Evolutionary conservation across 2,113 vertebrate species (phyloP).

Genomic region (Canis aureus): DNA sequence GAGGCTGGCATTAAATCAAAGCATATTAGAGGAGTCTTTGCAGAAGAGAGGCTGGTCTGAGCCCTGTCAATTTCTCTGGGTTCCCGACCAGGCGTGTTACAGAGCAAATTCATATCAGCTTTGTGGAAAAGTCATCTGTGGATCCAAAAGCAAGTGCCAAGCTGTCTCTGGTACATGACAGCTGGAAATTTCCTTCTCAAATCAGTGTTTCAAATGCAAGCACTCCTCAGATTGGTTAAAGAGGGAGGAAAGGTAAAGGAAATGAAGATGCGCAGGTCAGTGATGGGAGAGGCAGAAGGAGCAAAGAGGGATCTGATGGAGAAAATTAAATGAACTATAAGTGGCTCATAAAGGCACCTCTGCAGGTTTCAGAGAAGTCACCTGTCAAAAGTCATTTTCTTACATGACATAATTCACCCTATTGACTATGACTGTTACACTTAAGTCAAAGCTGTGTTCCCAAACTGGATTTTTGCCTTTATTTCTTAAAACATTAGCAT

Average conservation of each 20-base stretch:
- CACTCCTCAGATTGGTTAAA: slow-evolving; percentile 35
- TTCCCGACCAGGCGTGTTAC: background rate
- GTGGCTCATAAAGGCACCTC: background rate
- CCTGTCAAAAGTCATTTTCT: slow-evolving; percentile 59
- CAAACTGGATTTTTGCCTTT: background rate
- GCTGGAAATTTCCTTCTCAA: slow-evolving; percentile 66
- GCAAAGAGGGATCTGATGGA: background rate
- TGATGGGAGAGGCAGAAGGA: background rate
- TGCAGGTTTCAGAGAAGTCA: slow-evolving; percentile 35
- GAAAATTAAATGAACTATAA: slow-evolving; percentile 48
- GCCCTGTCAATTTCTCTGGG: background rate
- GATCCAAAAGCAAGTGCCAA: slow-evolving; percentile 72
- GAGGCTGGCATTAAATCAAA: slow-evolving; percentile 56
- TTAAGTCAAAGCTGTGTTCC: background rate
- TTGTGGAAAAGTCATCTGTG: slow-evolving; percentile 55
- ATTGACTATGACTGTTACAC: background rate
- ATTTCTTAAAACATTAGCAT: slow-evolving; percentile 14
- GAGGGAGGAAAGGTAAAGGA: background rate
- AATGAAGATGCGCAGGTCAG: background rate
- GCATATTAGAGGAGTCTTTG: background rate
- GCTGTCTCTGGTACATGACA: slow-evolving; percentile 71
- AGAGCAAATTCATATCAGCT: slow-evolving; percentile 20
- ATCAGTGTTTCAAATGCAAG: slow-evolving; percentile 57
- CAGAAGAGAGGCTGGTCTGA: slow-evolving; percentile 24
- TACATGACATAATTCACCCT: background rate